Percentiles rank a stretch among this genome's conserved stretches.
phyloP scores from a whole-genome alignment of 2,797 vertebrate genomes.

The Babyrousa celebensis region DNA sequence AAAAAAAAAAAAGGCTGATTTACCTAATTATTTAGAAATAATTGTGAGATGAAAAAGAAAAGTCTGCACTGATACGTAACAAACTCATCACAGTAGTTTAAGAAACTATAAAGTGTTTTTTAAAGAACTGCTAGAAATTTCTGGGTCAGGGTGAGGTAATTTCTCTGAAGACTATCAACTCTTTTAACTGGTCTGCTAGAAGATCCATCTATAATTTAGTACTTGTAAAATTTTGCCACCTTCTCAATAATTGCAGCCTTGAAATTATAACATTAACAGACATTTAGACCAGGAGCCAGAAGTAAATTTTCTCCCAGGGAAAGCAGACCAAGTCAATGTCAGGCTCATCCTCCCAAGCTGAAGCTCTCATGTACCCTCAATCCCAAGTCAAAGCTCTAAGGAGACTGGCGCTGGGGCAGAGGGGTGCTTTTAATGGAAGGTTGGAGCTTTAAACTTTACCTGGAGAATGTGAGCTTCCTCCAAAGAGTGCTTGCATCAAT shows the following conservation, averaged over 20 bases:
- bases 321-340: not conserved
- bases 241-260: constrained; percentile 34
- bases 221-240: constrained; percentile 10
- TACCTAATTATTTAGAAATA: not conserved
- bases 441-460: not conserved
- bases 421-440: not conserved
- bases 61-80: not conserved
- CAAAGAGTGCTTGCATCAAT: not conserved
- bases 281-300: constrained; percentile 42
- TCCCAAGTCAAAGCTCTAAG: constrained; percentile 3
- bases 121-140: constrained; percentile 59
- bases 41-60: constrained; percentile 8
- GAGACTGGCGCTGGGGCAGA: not conserved
- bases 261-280: not conserved
- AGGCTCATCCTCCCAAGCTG: not conserved
- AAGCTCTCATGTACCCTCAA: not conserved
- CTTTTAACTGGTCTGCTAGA: not conserved
- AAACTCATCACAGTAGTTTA: constrained; percentile 20
- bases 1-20: not conserved
- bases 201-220: constrained; percentile 22
- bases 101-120: not conserved
- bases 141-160: constrained; percentile 33
- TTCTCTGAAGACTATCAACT: constrained; percentile 48
- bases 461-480: constrained; percentile 29
- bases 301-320: not conserved